Percentiles rank a stretch among this genome's conserved stretches.
These are phyloP conservation scores for Semnornis frantzii DNA, from an alignment of 2,113 vertebrate genomes.

Conservation along the genomic window DNA sequence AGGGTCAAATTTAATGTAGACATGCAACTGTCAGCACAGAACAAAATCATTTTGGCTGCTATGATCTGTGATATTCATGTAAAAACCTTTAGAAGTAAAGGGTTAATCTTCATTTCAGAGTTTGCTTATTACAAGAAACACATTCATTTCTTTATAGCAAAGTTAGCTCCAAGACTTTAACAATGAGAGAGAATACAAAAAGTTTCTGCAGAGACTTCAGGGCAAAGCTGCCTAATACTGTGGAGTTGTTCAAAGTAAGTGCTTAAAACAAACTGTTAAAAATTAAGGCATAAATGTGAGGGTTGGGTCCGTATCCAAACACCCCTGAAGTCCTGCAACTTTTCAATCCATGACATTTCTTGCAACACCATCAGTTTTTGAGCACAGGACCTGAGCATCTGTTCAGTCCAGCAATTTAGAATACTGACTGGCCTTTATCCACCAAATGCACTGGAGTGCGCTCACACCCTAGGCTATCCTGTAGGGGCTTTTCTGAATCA, in stretches of 20 bases:
- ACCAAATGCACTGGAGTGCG: background rate
- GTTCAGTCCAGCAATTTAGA: background rate
- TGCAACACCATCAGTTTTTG: background rate
- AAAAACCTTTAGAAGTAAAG: conserved; percentile 13
- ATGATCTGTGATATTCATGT: background rate
- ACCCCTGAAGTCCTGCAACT: background rate
- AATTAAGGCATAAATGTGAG: background rate
- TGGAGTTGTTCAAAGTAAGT: background rate
- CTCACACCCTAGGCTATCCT: background rate
- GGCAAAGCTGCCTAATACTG: background rate
- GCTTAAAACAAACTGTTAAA: background rate
- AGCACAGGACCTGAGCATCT: background rate
- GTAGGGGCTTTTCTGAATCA: background rate
- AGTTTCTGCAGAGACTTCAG: background rate
- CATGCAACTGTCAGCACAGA: background rate
- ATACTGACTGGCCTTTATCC: background rate
- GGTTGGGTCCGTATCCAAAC: background rate
- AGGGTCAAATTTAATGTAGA: background rate
- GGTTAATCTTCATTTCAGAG: background rate
- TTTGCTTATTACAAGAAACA: conserved; percentile 31
- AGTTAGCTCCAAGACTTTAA: background rate
- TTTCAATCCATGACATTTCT: background rate
- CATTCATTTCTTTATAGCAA: background rate
- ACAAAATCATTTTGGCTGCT: background rate
- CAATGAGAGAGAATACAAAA: background rate